Conservation (phyloP, 2,888 invertebrate species). For the Ethmia dodecea region DNA sequence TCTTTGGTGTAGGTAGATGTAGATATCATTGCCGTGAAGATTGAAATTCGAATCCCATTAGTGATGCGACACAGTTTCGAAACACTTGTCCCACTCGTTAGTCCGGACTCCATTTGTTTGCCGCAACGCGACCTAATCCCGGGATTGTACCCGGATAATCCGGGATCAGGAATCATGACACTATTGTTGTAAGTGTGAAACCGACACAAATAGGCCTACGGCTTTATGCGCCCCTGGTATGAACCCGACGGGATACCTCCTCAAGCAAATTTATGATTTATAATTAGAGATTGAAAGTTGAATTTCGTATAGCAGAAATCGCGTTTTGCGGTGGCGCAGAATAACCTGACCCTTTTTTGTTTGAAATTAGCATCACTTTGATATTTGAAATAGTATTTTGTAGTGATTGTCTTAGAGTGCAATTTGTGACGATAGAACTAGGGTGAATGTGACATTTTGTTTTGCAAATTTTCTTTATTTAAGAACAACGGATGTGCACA, state of each 20-base stretch:
- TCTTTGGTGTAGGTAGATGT: too few species aligned
- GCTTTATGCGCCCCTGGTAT: constrained; percentile 40
- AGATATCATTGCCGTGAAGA: constrained; percentile 7
- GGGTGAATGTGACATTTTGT: too few species aligned
- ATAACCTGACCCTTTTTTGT: too few species aligned
- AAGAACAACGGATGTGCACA: constrained; percentile 34
- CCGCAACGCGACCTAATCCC: constrained; percentile 72
- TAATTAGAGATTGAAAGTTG: rapidly evolving
- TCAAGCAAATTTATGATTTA: constrained; percentile 24
- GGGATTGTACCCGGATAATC: constrained; percentile 67
- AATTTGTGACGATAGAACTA: too few species aligned
- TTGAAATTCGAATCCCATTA: constrained; percentile 62
- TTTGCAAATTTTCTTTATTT: too few species aligned
- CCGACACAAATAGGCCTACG: constrained; percentile 74
- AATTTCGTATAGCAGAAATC: constrained; percentile 17
- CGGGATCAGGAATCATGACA: constrained; percentile 77
- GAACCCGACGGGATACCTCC: neutral
- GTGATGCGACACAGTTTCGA: constrained; percentile 32
- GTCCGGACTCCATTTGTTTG: constrained; percentile 65
- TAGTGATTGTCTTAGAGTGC: too few species aligned
- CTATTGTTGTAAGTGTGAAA: constrained; percentile 79
- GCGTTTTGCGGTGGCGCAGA: too few species aligned
- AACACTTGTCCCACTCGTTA: constrained; percentile 63
- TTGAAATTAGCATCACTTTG: too few species aligned
- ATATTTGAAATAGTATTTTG: too few species aligned